Evolutionary conservation across 2,113 vertebrate genomes (phyloP).

Genomic region (Cynocephalus volans): DNA sequence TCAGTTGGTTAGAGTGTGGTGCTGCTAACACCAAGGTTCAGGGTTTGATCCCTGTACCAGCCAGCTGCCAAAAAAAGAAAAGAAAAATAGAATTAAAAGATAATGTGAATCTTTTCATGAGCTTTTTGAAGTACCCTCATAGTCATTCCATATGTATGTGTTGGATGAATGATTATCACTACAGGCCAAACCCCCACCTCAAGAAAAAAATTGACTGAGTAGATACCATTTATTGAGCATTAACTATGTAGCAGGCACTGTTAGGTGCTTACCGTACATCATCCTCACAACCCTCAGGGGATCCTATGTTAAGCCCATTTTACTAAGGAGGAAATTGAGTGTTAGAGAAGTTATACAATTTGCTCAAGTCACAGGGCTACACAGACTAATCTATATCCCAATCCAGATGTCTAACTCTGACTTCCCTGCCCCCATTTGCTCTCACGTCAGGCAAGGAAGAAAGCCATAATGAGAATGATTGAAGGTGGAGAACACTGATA

Average conservation of each 20-base stretch:
- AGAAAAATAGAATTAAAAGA: too few relatives aligned
- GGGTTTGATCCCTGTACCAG: too few relatives aligned
- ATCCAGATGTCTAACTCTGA: background rate
- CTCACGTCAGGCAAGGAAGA: background rate
- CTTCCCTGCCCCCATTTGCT: background rate
- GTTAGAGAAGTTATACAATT: background rate
- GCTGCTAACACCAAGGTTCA: too few relatives aligned
- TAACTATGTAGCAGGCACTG: background rate
- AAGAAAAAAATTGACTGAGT: background rate
- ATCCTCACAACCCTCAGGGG: background rate
- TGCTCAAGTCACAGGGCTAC: background rate
- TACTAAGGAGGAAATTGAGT: background rate
- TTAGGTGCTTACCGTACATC: background rate
- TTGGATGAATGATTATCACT: background rate
- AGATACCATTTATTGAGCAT: background rate
- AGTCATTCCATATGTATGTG: background rate
- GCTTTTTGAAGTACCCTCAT: too few relatives aligned
- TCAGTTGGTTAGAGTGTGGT: too few relatives aligned
- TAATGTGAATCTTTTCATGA: too few relatives aligned
- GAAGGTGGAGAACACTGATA: too few relatives aligned
- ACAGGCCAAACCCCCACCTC: background rate
- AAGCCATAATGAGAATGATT: background rate
- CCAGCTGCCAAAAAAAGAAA: too few relatives aligned
- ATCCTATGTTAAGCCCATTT: background rate
- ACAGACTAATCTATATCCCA: background rate